Base-by-base conservation (phyloP, 2,888 invertebrate species). In the Protophormia terraenovae region DNA sequence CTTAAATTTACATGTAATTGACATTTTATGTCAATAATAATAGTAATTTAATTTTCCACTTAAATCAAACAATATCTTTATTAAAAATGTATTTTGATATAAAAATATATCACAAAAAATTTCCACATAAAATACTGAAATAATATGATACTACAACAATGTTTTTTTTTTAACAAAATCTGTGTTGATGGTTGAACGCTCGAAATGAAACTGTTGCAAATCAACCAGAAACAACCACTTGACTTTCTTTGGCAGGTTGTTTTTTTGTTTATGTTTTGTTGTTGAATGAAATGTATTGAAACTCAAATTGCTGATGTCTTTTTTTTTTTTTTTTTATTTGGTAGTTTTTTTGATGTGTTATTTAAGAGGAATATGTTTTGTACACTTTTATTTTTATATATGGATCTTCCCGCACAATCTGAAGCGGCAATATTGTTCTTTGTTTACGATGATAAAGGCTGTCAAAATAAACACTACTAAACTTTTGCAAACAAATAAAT, bases 1-100 rank as follows among this genome's bases (percentile, higher is more conserved):
- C 62, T 89, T 87, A 73, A 87, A 87, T 64, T 86, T 79, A 71
- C 87, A 87, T 16, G 78, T 60, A 66, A 87, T 79, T 78, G 87
- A 75, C 87, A 87, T 87, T 73, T 78, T 79, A 45, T 78, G 19
- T 3, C 67, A 45, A 73, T 50, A 66, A 81, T 60, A 60, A 72
- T 0, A 29, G 45, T 64, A 58, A 35, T 35, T 45, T 47, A 29
- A 41, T 55, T 83, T 58, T 38, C n/a, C 14, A 67, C 27, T 76
- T 45, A 19, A 60, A 71, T 55, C 12, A 24, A 45, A 58, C 32
- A 6, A 45, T 32, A 47, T 16, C 45, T 32, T 41, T 29, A n/a
- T 66, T 32, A 32, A 16, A 7, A 32, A 19, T 47, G 19, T 27
- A 19, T 19, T 10, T 12, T 41, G n/a, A 60, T 19, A 29, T 60